phyloP scores from a whole-genome alignment of 2,888 invertebrate species.

The Coleophora deauratella region DNA sequence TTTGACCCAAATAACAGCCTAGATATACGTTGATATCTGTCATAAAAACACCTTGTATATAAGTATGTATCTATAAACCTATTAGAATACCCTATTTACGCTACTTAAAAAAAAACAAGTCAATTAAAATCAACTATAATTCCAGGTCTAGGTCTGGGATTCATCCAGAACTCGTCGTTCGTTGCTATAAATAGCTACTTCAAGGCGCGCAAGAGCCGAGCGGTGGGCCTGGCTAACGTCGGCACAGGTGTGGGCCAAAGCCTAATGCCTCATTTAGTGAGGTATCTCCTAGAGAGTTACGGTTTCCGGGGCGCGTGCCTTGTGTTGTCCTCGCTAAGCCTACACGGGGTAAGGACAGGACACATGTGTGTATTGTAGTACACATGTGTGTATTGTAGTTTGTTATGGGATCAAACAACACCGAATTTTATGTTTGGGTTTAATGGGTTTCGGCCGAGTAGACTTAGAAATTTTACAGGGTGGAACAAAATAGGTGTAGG shows the following conservation, averaged over 20 bases:
- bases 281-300: slow-evolving; percentile 76
- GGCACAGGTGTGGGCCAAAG: slow-evolving; percentile 85
- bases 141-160: slow-evolving; percentile 79
- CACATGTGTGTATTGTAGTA: not conserved
- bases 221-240: slow-evolving; percentile 83
- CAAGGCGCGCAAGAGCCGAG: slow-evolving; percentile 77
- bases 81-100: no score
- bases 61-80: no score
- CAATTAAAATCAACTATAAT: no score
- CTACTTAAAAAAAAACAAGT: no score
- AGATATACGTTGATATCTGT: no score
- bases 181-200: slow-evolving; percentile 83
- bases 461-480: no score
- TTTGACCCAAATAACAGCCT: no score
- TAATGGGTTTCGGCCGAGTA: no score
- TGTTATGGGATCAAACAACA: not conserved
- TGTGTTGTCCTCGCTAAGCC: slow-evolving; percentile 76
- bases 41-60: no score
- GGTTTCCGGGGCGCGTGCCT: slow-evolving; percentile 78
- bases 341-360: slow-evolving; percentile 74
- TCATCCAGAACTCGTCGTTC: slow-evolving; percentile 81
- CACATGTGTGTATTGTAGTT: not conserved
- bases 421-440: not conserved
- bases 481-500: no score
- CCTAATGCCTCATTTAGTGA: slow-evolving; percentile 81